Conservation (phyloP, 1,140 invertebrate species). For the Bombus difficillimus region DNA sequence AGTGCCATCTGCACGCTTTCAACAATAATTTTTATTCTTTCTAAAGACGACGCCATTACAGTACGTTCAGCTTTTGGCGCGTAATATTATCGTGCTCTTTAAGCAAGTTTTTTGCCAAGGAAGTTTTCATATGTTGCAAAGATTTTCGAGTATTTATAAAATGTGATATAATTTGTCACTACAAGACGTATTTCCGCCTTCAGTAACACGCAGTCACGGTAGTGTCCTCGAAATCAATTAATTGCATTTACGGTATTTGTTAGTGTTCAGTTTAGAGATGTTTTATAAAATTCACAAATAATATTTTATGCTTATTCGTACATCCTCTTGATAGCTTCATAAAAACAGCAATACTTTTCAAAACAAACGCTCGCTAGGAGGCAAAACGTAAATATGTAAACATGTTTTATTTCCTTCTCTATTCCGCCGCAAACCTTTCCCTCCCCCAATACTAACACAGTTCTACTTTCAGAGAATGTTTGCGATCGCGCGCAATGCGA, state of each 20-base stretch:
- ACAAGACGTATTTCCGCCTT: not conserved
- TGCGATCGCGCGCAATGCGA: not conserved
- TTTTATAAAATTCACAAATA: not conserved
- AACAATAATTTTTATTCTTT: not conserved
- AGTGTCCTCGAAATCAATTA: not conserved
- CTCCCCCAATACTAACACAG: not conserved
- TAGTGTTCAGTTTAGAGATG: not conserved
- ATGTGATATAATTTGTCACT: not conserved
- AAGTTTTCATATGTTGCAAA: not conserved
- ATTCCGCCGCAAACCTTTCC: too few relatives aligned
- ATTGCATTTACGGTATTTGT: not conserved
- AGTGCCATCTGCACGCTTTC: not conserved
- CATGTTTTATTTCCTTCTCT: not conserved
- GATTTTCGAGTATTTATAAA: not conserved
- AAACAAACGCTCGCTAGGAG: not conserved
- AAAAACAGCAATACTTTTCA: not conserved
- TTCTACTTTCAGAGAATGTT: not conserved
- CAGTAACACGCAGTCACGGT: not conserved
- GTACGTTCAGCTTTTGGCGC: not conserved
- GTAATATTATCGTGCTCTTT: not conserved
- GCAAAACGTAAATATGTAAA: not conserved
- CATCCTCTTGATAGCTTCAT: not conserved
- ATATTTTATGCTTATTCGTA: not conserved
- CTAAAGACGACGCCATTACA: not conserved
- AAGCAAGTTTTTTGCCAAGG: not conserved